phyloP scores from a whole-genome alignment of 2,888 invertebrate species.

The Heliconius ethilla region DNA sequence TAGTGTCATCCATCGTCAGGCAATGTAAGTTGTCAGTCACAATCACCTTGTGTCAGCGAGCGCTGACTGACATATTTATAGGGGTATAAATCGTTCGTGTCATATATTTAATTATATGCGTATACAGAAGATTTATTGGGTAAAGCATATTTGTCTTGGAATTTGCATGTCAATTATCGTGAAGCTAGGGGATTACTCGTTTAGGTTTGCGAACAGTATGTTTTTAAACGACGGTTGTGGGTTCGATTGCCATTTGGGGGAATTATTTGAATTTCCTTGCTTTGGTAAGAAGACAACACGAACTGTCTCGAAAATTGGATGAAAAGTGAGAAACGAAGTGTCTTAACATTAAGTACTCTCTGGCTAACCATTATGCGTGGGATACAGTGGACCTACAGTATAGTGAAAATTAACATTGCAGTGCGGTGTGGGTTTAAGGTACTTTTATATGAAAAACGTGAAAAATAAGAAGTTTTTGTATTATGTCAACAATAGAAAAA shows the following conservation, averaged over 20 bases:
- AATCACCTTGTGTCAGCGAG: slow-evolving; percentile 33
- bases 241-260: neutral
- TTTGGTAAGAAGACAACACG: neutral
- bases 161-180: slow-evolving; percentile 25
- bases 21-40: slow-evolving; percentile 30
- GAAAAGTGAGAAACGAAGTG: neutral
- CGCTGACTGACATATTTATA: slow-evolving; percentile 64
- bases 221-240: neutral
- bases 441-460: too few species aligned
- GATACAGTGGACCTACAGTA: too few species aligned
- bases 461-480: too few species aligned
- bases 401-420: too few species aligned
- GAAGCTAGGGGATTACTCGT: slow-evolving; percentile 2
- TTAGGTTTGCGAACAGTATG: neutral
- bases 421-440: too few species aligned
- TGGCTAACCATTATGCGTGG: too few species aligned
- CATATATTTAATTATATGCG: slow-evolving; percentile 70
- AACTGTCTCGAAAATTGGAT: neutral
- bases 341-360: too few species aligned
- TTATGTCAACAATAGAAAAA: too few species aligned
- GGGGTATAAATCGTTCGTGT: slow-evolving; percentile 66
- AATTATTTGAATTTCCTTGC: neutral
- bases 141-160: slow-evolving; percentile 28
- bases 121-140: slow-evolving; percentile 30
- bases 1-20: slow-evolving; percentile 20